Conservation (phyloP, 2,113 vertebrate genomes). For the Elachura formosa region DNA sequence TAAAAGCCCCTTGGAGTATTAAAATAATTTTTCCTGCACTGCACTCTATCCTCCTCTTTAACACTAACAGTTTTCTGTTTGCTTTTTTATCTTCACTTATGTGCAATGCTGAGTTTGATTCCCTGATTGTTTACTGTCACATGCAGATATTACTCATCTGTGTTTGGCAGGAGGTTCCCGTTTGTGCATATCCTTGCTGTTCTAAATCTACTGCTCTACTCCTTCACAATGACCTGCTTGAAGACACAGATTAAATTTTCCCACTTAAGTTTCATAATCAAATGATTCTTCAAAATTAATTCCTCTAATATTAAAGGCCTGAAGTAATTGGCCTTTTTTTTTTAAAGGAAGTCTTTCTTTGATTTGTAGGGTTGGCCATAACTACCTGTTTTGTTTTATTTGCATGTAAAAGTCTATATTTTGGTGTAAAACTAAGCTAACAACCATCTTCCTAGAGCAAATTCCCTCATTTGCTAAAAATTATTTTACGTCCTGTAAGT, state of each 20-base stretch:
- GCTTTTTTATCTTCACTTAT: not conserved
- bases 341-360: not conserved
- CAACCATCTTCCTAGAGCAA: not conserved
- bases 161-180: not conserved
- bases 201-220: not conserved
- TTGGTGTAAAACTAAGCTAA: not conserved
- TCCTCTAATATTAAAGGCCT: not conserved
- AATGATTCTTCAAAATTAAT: not conserved
- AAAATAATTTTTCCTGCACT: constrained; percentile 12
- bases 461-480: not conserved
- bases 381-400: not conserved
- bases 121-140: not conserved
- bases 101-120: not conserved
- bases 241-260: not conserved
- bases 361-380: not conserved
- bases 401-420: not conserved
- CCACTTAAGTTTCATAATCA: not conserved
- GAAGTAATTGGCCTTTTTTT: not conserved
- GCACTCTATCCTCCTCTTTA: not conserved
- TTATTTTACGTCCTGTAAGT: not conserved
- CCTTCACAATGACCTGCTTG: not conserved
- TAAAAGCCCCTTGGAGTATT: constrained; percentile 2
- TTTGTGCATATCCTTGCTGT: not conserved
- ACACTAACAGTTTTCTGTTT: not conserved
- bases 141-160: not conserved